Evolutionary conservation across 2,113 vertebrate species (phyloP).

Genomic region (Zosterops japonicus): DNA sequence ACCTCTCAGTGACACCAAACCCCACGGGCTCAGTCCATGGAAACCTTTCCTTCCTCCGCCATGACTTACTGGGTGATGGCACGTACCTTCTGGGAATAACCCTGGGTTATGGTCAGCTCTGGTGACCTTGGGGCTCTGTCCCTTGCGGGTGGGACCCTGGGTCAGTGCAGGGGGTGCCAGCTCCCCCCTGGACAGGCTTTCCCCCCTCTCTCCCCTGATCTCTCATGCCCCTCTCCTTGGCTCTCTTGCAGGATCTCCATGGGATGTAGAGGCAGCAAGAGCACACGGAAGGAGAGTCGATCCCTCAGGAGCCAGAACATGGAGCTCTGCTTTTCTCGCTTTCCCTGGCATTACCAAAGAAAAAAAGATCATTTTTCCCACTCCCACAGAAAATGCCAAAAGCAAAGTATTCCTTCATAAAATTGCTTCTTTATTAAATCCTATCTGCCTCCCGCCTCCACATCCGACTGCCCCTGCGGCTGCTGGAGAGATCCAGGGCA

Average conservation of each 20-base stretch:
- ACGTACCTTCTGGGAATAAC: rapidly evolving
- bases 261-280: not conserved
- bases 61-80: not conserved
- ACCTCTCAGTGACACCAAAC: not conserved
- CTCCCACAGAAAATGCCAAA: slow-evolving; percentile 38
- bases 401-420: slow-evolving; percentile 32
- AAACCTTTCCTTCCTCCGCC: not conserved
- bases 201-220: rapidly evolving
- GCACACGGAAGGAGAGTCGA: rapidly evolving
- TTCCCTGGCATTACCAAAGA: not conserved
- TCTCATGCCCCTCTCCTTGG: not conserved
- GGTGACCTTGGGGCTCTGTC: not conserved
- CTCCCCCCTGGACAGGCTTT: not conserved
- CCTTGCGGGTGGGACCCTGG: not conserved
- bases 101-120: not conserved
- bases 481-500: slow-evolving; percentile 10
- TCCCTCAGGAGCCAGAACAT: not conserved
- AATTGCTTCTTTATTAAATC: slow-evolving; percentile 53
- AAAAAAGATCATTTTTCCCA: not conserved
- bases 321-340: not conserved
- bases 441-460: slow-evolving; percentile 17
- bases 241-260: not conserved
- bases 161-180: not conserved
- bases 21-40: rapidly evolving
- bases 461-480: not conserved